Conservation (phyloP, 2,888 invertebrate genomes). For the Slavum lentiscoides region DNA sequence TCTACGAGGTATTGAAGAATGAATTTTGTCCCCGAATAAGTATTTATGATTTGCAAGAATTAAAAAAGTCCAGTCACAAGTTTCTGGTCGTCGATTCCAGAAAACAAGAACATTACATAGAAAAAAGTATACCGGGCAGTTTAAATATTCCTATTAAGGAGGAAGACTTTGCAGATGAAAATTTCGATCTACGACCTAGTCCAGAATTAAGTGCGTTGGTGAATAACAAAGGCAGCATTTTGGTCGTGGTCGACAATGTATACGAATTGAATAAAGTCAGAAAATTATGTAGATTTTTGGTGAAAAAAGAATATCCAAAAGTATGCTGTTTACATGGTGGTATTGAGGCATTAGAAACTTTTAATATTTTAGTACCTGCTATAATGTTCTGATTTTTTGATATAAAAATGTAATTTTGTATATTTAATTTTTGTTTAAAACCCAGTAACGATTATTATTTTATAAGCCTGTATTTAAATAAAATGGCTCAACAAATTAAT, state of each 20-base stretch:
- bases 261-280: conserved; percentile 66
- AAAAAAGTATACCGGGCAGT: conserved; percentile 78
- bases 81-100: conserved; percentile 73
- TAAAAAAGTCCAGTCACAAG: conserved; percentile 62
- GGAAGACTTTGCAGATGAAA: conserved; percentile 71
- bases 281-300: conserved; percentile 83
- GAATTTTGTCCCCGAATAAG: conserved; percentile 85
- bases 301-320: conserved; percentile 74
- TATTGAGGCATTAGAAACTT: conserved; percentile 69
- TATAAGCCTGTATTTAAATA: neutral
- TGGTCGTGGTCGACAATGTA: conserved; percentile 80
- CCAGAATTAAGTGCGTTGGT: conserved; percentile 65
- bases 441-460: neutral
- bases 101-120: conserved; percentile 70
- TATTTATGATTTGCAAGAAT: conserved; percentile 77
- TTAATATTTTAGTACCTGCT: conserved; percentile 53
- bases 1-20: conserved; percentile 64
- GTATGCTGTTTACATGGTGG: conserved; percentile 89
- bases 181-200: conserved; percentile 71
- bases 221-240: conserved; percentile 68
- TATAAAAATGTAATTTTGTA: conserved; percentile 2
- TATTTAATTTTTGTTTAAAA: conserved; percentile 15
- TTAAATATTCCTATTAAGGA: conserved; percentile 87
- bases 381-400: conserved; percentile 43
- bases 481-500: no score